These are phyloP conservation scores for Lysandra bellargus DNA, from an alignment of 2,888 invertebrate species.

Conservation along the genomic window DNA sequence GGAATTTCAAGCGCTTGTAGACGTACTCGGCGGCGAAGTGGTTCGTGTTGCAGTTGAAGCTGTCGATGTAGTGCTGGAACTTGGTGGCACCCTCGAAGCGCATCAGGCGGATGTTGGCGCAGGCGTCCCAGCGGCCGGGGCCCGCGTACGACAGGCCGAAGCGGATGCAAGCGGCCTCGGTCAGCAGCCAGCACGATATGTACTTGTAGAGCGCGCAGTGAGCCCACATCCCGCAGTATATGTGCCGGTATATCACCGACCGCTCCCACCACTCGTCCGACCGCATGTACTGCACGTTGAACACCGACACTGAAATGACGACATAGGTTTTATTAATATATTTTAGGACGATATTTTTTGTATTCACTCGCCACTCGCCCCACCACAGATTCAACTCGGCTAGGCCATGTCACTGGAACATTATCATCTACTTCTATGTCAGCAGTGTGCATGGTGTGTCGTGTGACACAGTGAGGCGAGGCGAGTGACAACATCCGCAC, in stretches of 20 bases:
- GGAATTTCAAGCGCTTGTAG: conserved; percentile 95
- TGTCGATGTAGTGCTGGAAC: conserved; percentile 92
- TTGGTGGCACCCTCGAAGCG: conserved; percentile 91
- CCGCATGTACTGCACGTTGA: conserved; percentile 88
- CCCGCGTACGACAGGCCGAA: conserved; percentile 93
- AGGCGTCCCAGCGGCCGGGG: conserved; percentile 90
- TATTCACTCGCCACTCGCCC: no score
- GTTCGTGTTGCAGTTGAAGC: conserved; percentile 98
- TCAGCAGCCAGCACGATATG: conserved; percentile 94
- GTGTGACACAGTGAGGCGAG: no score
- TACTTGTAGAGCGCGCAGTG: conserved; percentile 94
- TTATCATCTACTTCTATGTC: no score
- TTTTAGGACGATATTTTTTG: no score
- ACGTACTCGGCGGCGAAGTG: conserved; percentile 96
- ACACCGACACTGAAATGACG: conserved; percentile 69
- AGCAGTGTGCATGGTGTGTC: no score
- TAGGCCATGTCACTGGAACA: no score
- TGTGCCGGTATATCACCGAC: conserved; percentile 80
- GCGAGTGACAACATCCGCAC: no score
- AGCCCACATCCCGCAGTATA: conserved; percentile 90
- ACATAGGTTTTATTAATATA: no score
- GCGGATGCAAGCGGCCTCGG: conserved; percentile 83
- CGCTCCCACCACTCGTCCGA: conserved; percentile 80
- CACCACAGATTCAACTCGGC: no score
- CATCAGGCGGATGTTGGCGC: conserved; percentile 91